Percentiles rank a stretch among this genome's conserved stretches.
phyloP scores from a whole-genome alignment of 1,140 invertebrate species.

The Planococcus citri region DNA sequence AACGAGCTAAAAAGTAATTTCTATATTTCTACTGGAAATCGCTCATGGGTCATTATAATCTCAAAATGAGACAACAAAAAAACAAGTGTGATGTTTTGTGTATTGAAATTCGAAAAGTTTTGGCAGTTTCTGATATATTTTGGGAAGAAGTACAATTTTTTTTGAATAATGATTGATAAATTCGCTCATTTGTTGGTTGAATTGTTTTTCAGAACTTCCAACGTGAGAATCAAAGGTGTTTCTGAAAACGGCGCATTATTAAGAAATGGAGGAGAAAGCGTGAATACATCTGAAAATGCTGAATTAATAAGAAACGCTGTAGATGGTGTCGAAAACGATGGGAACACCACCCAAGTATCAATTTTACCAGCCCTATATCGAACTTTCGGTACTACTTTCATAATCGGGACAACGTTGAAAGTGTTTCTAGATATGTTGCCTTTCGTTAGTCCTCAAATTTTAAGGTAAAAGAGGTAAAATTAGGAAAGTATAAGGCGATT shows the following conservation, averaged over 20 bases:
- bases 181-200: no score
- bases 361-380: constrained; percentile 60
- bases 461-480: constrained; percentile 36
- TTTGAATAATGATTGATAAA: no score
- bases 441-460: constrained; percentile 74
- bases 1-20: constrained; percentile 21
- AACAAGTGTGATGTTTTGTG: no score
- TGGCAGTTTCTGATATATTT: no score
- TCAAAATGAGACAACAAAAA: no score
- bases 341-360: constrained; percentile 47
- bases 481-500: no score
- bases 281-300: no score
- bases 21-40: no score
- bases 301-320: no score
- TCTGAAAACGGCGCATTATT: not conserved
- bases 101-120: no score
- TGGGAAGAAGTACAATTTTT: no score
- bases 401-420: constrained; percentile 68
- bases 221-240: not conserved
- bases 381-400: constrained; percentile 70
- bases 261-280: not conserved
- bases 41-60: no score
- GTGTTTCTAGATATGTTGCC: constrained; percentile 71
- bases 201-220: not conserved
- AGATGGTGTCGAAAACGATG: constrained; percentile 26